These are phyloP conservation scores for Gallinago paraguaiae DNA, from an alignment of 2,113 vertebrate species.

Conservation along the genomic window DNA sequence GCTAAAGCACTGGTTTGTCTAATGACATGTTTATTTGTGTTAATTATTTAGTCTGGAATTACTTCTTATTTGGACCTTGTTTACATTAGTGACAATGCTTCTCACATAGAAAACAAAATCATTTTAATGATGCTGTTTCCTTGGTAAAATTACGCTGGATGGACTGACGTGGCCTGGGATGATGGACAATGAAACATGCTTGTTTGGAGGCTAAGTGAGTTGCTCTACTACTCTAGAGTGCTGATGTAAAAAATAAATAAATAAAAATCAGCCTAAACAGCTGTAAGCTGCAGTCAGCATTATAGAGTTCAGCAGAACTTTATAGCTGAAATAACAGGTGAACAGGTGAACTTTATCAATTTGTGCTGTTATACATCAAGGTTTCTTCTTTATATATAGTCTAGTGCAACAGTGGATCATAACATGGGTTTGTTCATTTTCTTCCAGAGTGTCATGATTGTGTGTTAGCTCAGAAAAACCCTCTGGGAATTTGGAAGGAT, in stretches of 20 bases:
- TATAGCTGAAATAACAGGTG: neutral
- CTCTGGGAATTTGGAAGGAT: neutral
- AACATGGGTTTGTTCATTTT: neutral
- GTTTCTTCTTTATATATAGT: neutral
- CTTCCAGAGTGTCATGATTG: neutral
- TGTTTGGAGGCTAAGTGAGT: neutral
- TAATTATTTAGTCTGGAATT: slow-evolving; percentile 13
- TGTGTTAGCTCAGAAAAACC: neutral
- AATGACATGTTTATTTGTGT: neutral
- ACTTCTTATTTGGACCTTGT: neutral
- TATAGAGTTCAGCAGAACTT: neutral
- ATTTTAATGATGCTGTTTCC: neutral
- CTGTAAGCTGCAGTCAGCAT: neutral
- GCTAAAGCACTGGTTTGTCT: neutral
- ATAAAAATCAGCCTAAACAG: neutral
- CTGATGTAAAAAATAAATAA: neutral
- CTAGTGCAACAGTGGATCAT: neutral
- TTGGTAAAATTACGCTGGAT: neutral
- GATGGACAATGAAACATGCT: neutral
- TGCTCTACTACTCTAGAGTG: neutral
- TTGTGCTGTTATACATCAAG: neutral
- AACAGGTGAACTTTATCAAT: no score
- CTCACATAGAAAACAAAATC: neutral
- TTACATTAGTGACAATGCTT: neutral
- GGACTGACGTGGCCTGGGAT: neutral